Evolutionary conservation across 2,113 vertebrate genomes (phyloP), one percentile per base, ranked within the genome.

Genomic region (Enhydra lutris): DNA sequence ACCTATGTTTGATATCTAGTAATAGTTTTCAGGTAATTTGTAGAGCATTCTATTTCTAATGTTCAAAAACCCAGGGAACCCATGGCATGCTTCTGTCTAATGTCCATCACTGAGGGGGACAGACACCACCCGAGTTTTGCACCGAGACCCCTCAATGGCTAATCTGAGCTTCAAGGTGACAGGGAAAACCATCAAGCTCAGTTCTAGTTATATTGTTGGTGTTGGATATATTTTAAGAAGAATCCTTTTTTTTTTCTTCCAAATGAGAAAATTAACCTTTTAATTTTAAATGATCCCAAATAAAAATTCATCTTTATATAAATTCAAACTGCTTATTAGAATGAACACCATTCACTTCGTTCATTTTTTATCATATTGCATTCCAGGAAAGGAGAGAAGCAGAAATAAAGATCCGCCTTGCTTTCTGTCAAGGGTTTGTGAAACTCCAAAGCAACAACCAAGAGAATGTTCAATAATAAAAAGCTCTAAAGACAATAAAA

Each of bases 281-380:
- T 47, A 47, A 78, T 47, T 47, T 78, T 34, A 76, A 90, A 29
- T 84, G 15, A 50, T 45, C 15, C 13, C 17, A 90, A 63, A 74
- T 91, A 57, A 94, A 92, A 84, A 31, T 26, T 95, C 18, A 74
- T 50, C 24, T 89, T 94, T 79, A 85, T 2, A 14, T 78, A 57
- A 79, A 73, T 47, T 78, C 23, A 76, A 84, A 67, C 14, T 71
- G n/a, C 52, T 65, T 83, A 52, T 57, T 82, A 83, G 15, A 52
- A 73, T 47, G 15, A 21, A n/a, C 20, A 89, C 0, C 1, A 21
- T 57, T 74, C 42, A 6, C 11, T 89, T 91, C 85, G 7, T 59
- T 96, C 34, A 63, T 57, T 87, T 94, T 3, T 1, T 2, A 23
- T 36, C 17, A 83, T 52, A 69, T 31, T 59, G 45, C 29, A 36